These are phyloP conservation scores for Philonicus albiceps DNA, from an alignment of 2,888 invertebrate species.

Conservation along the genomic window DNA sequence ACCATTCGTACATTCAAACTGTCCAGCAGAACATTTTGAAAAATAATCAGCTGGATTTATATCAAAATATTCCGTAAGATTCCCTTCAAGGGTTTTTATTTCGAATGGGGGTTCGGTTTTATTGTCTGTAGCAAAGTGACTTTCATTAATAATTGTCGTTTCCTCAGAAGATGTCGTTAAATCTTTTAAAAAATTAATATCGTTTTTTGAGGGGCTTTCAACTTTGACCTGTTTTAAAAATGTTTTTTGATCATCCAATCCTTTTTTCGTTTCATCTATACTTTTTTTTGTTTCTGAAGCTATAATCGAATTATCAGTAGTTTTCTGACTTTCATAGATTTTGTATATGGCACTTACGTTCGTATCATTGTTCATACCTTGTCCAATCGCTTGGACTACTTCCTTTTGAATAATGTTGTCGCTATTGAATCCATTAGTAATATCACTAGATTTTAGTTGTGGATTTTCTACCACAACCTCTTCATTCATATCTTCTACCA, in stretches of 20 bases:
- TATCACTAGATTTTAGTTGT: not conserved
- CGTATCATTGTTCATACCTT: not conserved
- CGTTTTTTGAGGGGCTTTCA: not conserved
- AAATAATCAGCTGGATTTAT: slow-evolving; percentile 53
- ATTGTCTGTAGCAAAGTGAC: not conserved
- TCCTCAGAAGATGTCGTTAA: not conserved
- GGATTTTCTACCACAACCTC: not conserved
- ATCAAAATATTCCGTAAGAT: not conserved
- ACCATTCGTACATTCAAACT: slow-evolving; percentile 69
- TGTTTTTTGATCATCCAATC: not conserved
- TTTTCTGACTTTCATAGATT: not conserved
- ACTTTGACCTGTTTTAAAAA: not conserved
- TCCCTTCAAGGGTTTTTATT: not conserved
- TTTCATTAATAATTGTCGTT: not conserved
- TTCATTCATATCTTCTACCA: not conserved
- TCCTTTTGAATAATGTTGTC: not conserved
- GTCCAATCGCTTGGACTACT: not conserved
- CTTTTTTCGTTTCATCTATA: not conserved
- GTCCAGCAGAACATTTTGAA: slow-evolving; percentile 67
- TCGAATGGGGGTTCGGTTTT: not conserved
- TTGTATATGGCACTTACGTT: not conserved
- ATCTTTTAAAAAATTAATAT: not conserved
- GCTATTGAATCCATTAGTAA: not conserved
- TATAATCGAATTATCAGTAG: not conserved
- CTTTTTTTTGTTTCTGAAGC: not conserved